These are phyloP conservation scores for Hippolais icterina DNA, from an alignment of 2,113 vertebrate species.

Conservation along the genomic window DNA sequence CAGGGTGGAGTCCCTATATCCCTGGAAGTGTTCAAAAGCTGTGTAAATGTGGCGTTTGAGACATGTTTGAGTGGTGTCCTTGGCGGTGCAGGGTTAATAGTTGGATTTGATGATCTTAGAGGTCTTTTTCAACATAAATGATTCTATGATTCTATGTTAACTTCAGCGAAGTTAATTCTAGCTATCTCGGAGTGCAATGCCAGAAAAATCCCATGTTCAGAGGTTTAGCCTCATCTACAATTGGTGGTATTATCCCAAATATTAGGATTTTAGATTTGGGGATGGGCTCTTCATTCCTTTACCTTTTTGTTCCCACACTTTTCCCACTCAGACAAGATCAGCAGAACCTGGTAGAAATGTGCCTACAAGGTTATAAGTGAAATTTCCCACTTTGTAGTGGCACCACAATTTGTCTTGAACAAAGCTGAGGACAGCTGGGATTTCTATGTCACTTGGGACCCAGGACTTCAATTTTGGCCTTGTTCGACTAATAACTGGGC, in stretches of 20 bases:
- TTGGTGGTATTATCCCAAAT: not conserved
- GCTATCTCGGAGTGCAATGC: not conserved
- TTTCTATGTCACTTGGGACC: not conserved
- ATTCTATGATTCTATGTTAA: not conserved
- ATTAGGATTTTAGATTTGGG: not conserved
- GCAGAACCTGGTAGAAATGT: not conserved
- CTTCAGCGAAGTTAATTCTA: not conserved
- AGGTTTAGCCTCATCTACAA: not conserved
- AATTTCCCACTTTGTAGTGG: not conserved
- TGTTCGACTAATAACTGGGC: not conserved
- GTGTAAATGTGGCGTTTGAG: not conserved
- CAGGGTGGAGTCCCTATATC: not conserved
- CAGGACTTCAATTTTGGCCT: not conserved
- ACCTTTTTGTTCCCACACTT: not conserved
- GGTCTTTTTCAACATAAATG: not conserved
- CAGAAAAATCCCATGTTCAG: not conserved
- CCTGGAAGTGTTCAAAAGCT: not conserved
- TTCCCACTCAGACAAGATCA: not conserved
- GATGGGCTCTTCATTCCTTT: not conserved
- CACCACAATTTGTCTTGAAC: not conserved
- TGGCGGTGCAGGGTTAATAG: not conserved
- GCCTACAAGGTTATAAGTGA: not conserved
- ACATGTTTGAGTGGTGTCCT: not conserved
- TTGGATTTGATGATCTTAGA: not conserved
- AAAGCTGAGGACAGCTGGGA: not conserved